Base-by-base conservation (phyloP, 2,797 vertebrate species). In the Spinus olivaceus region DNA sequence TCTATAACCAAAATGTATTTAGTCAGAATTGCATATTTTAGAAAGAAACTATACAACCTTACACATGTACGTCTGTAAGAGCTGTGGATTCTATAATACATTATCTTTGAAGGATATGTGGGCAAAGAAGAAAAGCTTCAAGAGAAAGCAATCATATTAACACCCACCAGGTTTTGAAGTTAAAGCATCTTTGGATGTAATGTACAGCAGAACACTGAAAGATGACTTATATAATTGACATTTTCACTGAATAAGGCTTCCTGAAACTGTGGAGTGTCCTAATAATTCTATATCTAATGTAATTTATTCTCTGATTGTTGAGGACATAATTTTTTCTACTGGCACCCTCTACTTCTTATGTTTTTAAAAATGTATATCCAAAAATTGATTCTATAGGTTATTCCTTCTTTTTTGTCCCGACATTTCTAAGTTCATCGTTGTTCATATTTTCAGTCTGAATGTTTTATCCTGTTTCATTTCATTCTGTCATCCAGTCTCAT, bases 181-280 rank as follows among this genome's bases (percentile, higher is more conserved):
- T 86, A 78, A 88, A 93, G 85, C 82, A 86, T 92, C 73, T 86
- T 89, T 90, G 61, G 76, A 61, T 87, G 33, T 83, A 93, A 76
- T 2, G 4, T 95, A 69, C 65, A 91, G 59, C 76, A 79, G 94
- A 91, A 89, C 57, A 44, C 44, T 81, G 85, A 91, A 88, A 81
- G 80, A 91, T 85, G 27, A 79, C 87, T 95, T 96, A 92, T 10
- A 61, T 95, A 95, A 96, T 95, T 81, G 92, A 94, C 94, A 91
- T 95, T 93, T 86, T 81, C 87, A 90, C 63, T 73, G 73, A 83
- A 73, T 73, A 94, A 88, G 63, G 47, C 56, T 95, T 96, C 73
- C 92, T 88, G 50, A 83, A 92, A 63, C 13, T 76, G 21, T 80
- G 51, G 61, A 87, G 27, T 83, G 54, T 84, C 82, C 91, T 86